Evolutionary conservation across 1,140 invertebrate species (phyloP).

Genomic region (Drosophila tani): DNA sequence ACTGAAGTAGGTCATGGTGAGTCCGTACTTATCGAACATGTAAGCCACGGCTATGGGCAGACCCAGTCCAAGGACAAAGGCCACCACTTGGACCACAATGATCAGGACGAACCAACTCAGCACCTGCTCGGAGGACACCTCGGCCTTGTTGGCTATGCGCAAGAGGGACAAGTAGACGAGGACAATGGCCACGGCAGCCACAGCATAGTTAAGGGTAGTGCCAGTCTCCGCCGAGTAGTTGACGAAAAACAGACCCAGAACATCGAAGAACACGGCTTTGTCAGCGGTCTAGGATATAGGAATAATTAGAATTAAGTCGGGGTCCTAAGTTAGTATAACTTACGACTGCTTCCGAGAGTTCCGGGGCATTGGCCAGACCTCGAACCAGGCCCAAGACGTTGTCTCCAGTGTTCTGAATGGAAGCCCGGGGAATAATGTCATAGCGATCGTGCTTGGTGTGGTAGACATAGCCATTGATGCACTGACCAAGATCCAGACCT

Average conservation of each 20-base stretch:
- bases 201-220: conserved; percentile 86
- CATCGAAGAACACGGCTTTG: conserved; percentile 91
- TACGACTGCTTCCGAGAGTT: conserved; percentile 86
- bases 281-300: conserved; percentile 84
- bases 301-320: conserved; percentile 70
- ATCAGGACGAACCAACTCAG: conserved; percentile 53
- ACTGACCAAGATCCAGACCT: conserved; percentile 89
- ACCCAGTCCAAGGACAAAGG: conserved; percentile 84
- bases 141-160: conserved; percentile 50
- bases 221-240: conserved; percentile 87
- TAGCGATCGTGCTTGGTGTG: conserved; percentile 93
- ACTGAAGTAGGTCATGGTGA: conserved; percentile 89
- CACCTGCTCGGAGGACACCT: conserved; percentile 38
- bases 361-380: conserved; percentile 87
- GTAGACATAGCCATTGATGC: conserved; percentile 96
- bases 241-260: conserved; percentile 90
- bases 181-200: conserved; percentile 84
- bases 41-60: conserved; percentile 86
- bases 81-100: conserved; percentile 53
- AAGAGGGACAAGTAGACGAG: conserved; percentile 84
- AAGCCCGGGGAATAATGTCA: conserved; percentile 90
- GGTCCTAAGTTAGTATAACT: conserved; percentile 82
- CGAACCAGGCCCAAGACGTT: conserved; percentile 90
- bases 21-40: conserved; percentile 75
- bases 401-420: conserved; percentile 93